phyloP scores from a whole-genome alignment of 2,797 vertebrate species.

The Philypnodon macrostomus region DNA sequence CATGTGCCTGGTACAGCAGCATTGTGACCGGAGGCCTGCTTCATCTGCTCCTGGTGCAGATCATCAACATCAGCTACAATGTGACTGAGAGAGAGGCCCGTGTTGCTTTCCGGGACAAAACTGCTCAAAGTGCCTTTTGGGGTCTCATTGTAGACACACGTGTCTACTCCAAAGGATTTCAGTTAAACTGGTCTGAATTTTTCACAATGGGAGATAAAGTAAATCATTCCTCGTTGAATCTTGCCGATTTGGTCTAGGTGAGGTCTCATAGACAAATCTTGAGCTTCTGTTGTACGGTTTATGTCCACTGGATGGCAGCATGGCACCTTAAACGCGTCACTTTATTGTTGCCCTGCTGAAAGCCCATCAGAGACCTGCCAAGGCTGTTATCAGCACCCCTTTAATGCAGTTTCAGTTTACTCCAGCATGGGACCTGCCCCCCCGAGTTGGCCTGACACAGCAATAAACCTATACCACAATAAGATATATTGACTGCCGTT shows the following conservation, averaged over 20 bases:
- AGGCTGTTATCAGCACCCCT: slow-evolving; percentile 8
- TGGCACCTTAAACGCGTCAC: slow-evolving; percentile 17
- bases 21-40: slow-evolving; percentile 88
- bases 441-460: slow-evolving; percentile 24
- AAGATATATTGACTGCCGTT: slow-evolving; percentile 20
- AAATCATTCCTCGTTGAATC: slow-evolving; percentile 18
- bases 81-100: slow-evolving; percentile 92
- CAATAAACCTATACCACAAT: slow-evolving; percentile 30
- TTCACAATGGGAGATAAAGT: slow-evolving; percentile 72
- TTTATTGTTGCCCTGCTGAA: background rate
- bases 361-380: slow-evolving; percentile 11
- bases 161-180: slow-evolving; percentile 83
- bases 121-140: slow-evolving; percentile 76
- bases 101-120: slow-evolving; percentile 83
- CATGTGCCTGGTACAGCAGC: slow-evolving; percentile 93
- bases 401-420: background rate
- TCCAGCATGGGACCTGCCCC: slow-evolving; percentile 7
- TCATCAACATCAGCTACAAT: slow-evolving; percentile 93
- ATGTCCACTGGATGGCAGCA: slow-evolving; percentile 66
- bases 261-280: background rate
- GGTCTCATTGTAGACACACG: slow-evolving; percentile 88
- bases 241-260: slow-evolving; percentile 67
- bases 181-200: slow-evolving; percentile 90
- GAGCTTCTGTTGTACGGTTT: slow-evolving; percentile 17
- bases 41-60: slow-evolving; percentile 89